phyloP scores from a whole-genome alignment of 1,140 invertebrate genomes.

The Drosophila neocordata region DNA sequence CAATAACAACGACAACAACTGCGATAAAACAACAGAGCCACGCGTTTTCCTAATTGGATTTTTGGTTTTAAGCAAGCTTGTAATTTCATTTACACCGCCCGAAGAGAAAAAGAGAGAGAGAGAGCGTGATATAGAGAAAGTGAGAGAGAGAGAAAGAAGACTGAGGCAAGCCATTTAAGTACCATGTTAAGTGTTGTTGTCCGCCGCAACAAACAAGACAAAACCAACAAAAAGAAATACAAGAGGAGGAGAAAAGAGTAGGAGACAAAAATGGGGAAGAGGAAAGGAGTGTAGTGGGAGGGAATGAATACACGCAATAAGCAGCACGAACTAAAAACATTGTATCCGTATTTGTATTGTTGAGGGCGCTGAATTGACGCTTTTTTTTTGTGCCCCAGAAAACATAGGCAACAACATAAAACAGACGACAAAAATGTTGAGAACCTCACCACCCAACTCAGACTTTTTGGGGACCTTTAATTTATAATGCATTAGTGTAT shows the following conservation, averaged over 20 bases:
- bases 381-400: conserved; percentile 47
- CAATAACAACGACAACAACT: conserved; percentile 40
- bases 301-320: conserved; percentile 60
- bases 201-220: conserved; percentile 7
- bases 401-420: conserved; percentile 40
- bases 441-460: not conserved
- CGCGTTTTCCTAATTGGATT: conserved; percentile 76
- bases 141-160: not conserved
- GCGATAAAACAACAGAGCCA: conserved; percentile 53
- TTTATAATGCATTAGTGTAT: conserved; percentile 46
- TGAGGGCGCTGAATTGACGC: conserved; percentile 64
- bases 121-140: conserved; percentile 2
- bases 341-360: conserved; percentile 23
- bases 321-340: conserved; percentile 59
- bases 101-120: conserved; percentile 47
- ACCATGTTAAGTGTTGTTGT: conserved; percentile 67
- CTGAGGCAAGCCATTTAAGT: conserved; percentile 68
- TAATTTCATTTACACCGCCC: conserved; percentile 75
- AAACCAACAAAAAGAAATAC: conserved; percentile 12
- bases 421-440: conserved; percentile 52
- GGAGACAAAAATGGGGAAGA: conserved; percentile 42
- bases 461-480: conserved; percentile 34
- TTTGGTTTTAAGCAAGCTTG: conserved; percentile 78
- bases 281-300: not conserved
- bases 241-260: conserved; percentile 28